Base-by-base conservation (phyloP, 2,888 invertebrate genomes). In the Brenthis ino region DNA sequence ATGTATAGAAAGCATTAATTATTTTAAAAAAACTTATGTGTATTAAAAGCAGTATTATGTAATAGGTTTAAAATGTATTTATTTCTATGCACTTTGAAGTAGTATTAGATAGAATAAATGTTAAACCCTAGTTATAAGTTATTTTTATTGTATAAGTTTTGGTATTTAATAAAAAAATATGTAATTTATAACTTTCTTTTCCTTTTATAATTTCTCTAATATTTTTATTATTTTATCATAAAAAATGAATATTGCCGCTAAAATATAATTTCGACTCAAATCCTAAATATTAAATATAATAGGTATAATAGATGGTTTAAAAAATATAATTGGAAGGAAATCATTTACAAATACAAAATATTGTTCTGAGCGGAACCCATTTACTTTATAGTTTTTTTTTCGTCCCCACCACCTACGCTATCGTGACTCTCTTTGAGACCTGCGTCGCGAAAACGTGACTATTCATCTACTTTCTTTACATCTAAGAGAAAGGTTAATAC, bases 131-230 rank as follows among this genome's bases (percentile, higher is more conserved):
- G 79, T 70, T 73, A 11, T 89, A 89, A 89, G 85, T 83, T 74
- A 83, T 88, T 88, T 88, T 85, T 88, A 89, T 84, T 83, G 78
- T 82, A 82, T 79, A 78, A 73, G 78, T 79, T 89, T 89, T 89
- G 82, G 80, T 83, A 86, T 82, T 77, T 73, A 86, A 82, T 83
- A 84, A 88, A 88, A 20, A 86, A 67, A 70, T 50, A 56, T 69
- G 33, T 64, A 72, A 73, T 64, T 55, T 60, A 71, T 54, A 50
- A 57, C n/a, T 66, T 6, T 20, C 28, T n/a, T 68, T 68, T 67
- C 16, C 14, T 54, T 58, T 60, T 47, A 3, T 43, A 8, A 50
- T 16, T 14, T 33, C 5, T 51, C 33, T 20, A 20, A 57, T 28
- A 51, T 51, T 28, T 37, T 11, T 16, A 57, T 57, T n/a, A 14